phyloP scores from a whole-genome alignment of 2,113 vertebrate genomes.

The Atractosteus spatula region DNA sequence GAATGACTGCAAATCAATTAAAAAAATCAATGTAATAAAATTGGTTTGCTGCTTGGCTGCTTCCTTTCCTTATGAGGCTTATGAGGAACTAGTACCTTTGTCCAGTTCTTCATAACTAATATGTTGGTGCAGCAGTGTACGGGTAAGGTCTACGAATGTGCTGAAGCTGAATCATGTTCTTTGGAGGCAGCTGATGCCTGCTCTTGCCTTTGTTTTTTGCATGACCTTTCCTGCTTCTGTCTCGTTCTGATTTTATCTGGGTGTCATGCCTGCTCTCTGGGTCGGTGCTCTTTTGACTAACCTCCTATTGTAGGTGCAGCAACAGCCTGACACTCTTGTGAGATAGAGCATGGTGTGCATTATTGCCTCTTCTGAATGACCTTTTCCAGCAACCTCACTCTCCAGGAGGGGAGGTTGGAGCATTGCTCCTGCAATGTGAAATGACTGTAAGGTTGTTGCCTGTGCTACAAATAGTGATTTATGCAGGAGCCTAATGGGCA shows the following conservation, averaged over 20 bases:
- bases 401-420: constrained; percentile 3
- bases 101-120: too few species aligned
- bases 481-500: not conserved
- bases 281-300: not conserved
- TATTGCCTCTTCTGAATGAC: constrained; percentile 18
- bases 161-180: not conserved
- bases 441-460: not conserved
- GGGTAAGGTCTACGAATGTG: too few species aligned
- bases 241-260: not conserved
- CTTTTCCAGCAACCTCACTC: not conserved
- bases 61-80: too few species aligned
- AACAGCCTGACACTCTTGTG: not conserved
- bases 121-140: too few species aligned
- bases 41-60: too few species aligned
- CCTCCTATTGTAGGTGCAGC: not conserved
- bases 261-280: not conserved
- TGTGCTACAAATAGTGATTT: not conserved
- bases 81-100: too few species aligned
- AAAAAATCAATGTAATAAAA: too few species aligned
- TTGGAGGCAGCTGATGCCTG: not conserved
- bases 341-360: not conserved
- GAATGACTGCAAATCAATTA: too few species aligned
- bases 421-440: constrained; percentile 3
- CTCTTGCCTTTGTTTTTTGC: not conserved
- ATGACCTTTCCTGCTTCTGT: not conserved